Evolutionary conservation across 2,888 invertebrate genomes (phyloP), one percentile per base, ranked within the genome.

Genomic region (Perithous albicinctus): DNA sequence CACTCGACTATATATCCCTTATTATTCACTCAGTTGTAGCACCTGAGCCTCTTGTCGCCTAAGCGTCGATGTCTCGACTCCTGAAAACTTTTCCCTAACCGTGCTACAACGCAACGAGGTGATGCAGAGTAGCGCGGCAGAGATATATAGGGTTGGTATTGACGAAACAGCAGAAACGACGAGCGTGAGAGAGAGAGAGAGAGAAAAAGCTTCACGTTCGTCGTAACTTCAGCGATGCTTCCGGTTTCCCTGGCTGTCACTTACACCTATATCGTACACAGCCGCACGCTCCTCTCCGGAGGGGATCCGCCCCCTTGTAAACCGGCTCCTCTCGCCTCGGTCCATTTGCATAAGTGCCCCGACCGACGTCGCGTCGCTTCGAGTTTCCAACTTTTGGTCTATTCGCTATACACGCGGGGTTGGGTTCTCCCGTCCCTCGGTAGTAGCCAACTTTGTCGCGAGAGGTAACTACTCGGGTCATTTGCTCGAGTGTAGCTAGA

Each of bases 281-380:
- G 54, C 29, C 59, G 35, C 63, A 61, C 18, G n/a, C 12, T 20
- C n/a, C n/a, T 63, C n/a, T n/a, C n/a, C 18, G 29, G 26, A 38
- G 48, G 54, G 15, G 15, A 12, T 26, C 15, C 51, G 38, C 46
- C 23, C 61, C 66, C n/a, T n/a, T 72, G 66, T 66, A 61, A 66
- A 80, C 66, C 66, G 59, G 56, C 59, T 48, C 61, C 63, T 48
- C 15, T 35, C 73, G 15, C 41, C n/a, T 18, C 66, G 70, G 46
- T 73, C 81, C 77, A 81, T 81, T 81, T 81, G 77, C 81, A 81
- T 73, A 81, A 81, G 76, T 81, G 81, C 63, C 73, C 41, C 66
- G 46, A 74, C 51, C 70, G 64, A 75, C 69, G 38, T 48, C 73
- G 38, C 72, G 69, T 69, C 76, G 54, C 63, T 69, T 77, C 69